Evolutionary conservation across 2,888 invertebrate genomes (phyloP), one percentile per base, ranked within the genome.

Genomic region (Himalopsyche anomala): DNA sequence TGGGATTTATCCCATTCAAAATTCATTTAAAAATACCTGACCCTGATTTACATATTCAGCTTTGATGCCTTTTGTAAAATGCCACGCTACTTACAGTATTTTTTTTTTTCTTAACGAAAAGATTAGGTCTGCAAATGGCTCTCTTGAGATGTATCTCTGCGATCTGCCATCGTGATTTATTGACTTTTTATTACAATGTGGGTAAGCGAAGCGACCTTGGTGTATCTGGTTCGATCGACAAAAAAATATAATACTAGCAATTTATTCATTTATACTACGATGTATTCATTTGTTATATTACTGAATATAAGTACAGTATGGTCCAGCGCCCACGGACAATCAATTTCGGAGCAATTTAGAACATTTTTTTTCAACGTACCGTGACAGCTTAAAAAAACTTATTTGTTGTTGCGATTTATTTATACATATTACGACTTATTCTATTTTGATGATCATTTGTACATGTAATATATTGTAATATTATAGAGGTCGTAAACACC

Each of bases 151-250:
- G 62, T 62, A 62, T 62, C 56, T 56, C 56, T 19, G 56, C 56
- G 56, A 56, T 56, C 62, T 28, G 62, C 62, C 28, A 28, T 62
- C 62, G 62, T 62, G 62, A 62, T 62, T 62, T 62, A 62, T 62
- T 62, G 19, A 19, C 62, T 62, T 62, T 62, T 62, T 19, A 19
- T 28, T 28, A 19, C 62, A 19, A 2, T 62, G 19, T 62, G 62
- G 19, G 62, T 28, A 28, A 28, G 62, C 19, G 9, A 62, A n/a
- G 62, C 19, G 62, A 28, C 62, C 62, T 62, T 62, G 62, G 62
- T 19, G 8, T 19, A 62, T 62, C 28, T 62, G 62, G 62, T 62
- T 19, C 62, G 62, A 62, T 62, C 62, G 28, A 62, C 8, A 62
- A 62, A 62, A 28, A 62, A 62, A 62, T 19, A 62, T 19, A 8